Evolutionary conservation across 2,797 vertebrate genomes (phyloP).

Genomic region (Mastacembelus armatus): DNA sequence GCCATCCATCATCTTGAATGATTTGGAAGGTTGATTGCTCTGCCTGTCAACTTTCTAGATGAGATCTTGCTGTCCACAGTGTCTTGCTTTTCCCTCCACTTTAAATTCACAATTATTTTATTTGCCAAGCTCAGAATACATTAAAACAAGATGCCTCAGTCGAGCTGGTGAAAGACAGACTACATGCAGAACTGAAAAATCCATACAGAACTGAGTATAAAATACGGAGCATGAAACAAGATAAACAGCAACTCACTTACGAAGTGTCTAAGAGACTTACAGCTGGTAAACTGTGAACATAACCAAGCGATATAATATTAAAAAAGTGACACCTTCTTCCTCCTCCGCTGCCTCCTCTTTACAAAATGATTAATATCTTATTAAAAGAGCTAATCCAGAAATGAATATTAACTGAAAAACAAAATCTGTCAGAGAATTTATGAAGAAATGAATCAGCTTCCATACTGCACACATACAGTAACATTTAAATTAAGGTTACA

Average conservation of each 20-base stretch:
- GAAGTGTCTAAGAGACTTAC: constrained; percentile 30
- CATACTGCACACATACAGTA: too few species aligned
- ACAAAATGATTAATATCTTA: too few species aligned
- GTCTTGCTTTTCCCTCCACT: constrained; percentile 7
- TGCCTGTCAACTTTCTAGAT: constrained; percentile 52
- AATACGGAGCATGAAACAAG: background rate
- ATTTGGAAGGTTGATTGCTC: constrained; percentile 50
- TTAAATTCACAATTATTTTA: constrained; percentile 33
- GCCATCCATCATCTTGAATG: constrained; percentile 61
- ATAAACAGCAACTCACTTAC: constrained; percentile 20
- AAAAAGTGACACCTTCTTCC: constrained; percentile 51
- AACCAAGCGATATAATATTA: constrained; percentile 45
- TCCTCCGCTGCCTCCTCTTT: too few species aligned
- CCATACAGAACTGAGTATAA: background rate
- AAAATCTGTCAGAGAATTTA: too few species aligned
- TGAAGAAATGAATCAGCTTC: too few species aligned
- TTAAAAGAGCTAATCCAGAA: too few species aligned
- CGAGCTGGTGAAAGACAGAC: background rate
- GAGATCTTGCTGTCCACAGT: constrained; percentile 33
- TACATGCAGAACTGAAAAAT: background rate
- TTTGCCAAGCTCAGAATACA: constrained; percentile 11
- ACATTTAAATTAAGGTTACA: too few species aligned
- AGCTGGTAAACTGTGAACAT: constrained; percentile 32
- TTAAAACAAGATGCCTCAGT: constrained; percentile 1
- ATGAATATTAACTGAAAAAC: too few species aligned